Base-by-base conservation (phyloP, 2,797 vertebrate species). In the Enoplosus armatus region DNA sequence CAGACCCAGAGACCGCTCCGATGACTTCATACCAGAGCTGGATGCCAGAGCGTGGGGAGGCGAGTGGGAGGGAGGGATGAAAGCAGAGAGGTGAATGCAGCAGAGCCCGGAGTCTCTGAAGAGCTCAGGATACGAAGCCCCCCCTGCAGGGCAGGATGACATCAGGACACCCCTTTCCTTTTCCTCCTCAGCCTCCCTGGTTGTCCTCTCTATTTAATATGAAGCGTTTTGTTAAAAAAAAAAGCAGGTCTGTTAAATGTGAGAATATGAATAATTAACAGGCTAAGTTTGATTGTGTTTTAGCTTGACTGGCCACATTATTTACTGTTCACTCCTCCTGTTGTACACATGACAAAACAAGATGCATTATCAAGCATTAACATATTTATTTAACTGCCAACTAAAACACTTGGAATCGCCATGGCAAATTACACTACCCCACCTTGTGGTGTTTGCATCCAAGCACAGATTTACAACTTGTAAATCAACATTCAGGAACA, bases 381-480 rank as follows among this genome's bases (percentile, higher is more conserved):
- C 71, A 81, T 74, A 79, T 82, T 81, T 66, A 72, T 75, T 82
- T 54, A 79, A 77, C 77, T 56, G 82, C 71, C 86, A 83, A 62
- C 72, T 85, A 45, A 79, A 87, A 84, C 79, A 75, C 76, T 89
- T 77, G 77, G 75, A 90, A 67, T 70, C 18, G 35, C 74, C 48
- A 79, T 86, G 90, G 86, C 79, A 87, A 87, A 93, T 90, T 92
- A 85, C 89, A 93, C 90, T 92, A 90, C 92, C 90, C 92, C 91
- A 92, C 92, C 90, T 93, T 92, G 91, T 93, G 92, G 91, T 93
- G 90, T 89, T 89, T 79, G 84, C 80, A 8, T 89, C 87, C 87
- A 91, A 92, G 89, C 90, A 87, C 91, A 92, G 85, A 90, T 82
- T 86, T 89, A 69, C 82, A 88, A 85, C 84, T 86, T 88, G 83